These are phyloP conservation scores for Prunella strophiata DNA, from an alignment of 2,797 vertebrate species.

Conservation along the genomic window DNA sequence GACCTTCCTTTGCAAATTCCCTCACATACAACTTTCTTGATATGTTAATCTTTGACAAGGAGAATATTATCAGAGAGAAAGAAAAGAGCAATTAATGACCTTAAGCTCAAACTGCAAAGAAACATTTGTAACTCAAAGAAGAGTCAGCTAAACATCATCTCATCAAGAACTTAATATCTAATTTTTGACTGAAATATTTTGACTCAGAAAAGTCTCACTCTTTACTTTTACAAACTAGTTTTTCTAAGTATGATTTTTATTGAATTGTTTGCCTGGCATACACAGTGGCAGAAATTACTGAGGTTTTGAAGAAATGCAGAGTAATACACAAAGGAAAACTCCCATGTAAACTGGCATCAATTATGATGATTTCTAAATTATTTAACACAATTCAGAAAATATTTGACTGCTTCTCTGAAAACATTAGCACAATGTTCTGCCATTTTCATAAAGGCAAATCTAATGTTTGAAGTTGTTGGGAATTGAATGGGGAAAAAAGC, in stretches of 20 bases:
- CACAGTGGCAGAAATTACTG: not conserved
- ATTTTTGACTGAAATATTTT: not conserved
- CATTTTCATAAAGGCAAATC: conserved; percentile 20
- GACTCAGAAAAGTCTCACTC: not conserved
- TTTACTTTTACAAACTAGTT: not conserved
- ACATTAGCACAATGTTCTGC: not conserved
- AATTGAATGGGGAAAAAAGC: not conserved
- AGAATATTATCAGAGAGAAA: not conserved
- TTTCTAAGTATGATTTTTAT: not conserved
- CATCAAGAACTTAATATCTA: not conserved
- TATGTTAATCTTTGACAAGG: not conserved
- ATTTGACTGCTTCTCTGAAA: not conserved
- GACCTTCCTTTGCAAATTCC: not conserved
- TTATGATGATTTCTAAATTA: conserved; percentile 25
- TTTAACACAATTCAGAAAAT: not conserved
- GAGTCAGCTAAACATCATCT: not conserved
- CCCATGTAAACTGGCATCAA: not conserved
- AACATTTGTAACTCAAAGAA: not conserved
- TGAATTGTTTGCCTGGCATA: not conserved
- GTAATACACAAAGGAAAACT: not conserved
- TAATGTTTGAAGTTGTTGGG: not conserved
- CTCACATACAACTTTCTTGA: not conserved
- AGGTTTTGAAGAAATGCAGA: not conserved
- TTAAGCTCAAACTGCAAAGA: not conserved
- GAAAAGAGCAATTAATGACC: not conserved